These are phyloP conservation scores for Glyptemys insculpta DNA, from an alignment of 2,797 vertebrate genomes.

Conservation along the genomic window DNA sequence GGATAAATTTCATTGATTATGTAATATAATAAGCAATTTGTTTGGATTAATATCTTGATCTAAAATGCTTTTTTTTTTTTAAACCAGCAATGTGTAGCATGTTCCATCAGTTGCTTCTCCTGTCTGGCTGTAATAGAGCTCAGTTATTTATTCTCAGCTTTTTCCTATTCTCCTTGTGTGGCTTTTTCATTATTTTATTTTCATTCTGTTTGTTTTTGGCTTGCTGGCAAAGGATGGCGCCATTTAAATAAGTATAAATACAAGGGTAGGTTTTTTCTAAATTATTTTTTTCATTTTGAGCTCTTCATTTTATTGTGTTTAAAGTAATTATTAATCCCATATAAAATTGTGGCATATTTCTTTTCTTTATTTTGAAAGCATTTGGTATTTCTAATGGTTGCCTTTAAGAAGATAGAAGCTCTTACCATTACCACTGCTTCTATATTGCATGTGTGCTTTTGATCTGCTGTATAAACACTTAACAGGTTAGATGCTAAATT, in stretches of 20 bases:
- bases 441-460: constrained; percentile 47
- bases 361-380: constrained; percentile 41
- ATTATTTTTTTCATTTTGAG: constrained; percentile 68
- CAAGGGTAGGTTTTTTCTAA: constrained; percentile 68
- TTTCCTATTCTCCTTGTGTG: constrained; percentile 54
- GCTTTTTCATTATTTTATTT: constrained; percentile 73
- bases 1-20: constrained; percentile 30
- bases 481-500: neutral
- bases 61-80: constrained; percentile 32
- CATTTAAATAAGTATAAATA: constrained; percentile 81
- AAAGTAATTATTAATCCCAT: constrained; percentile 46
- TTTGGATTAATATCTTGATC: constrained; percentile 56
- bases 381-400: constrained; percentile 35
- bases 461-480: constrained; percentile 27
- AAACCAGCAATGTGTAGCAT: constrained; percentile 19
- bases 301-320: constrained; percentile 46
- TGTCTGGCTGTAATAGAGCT: constrained; percentile 62
- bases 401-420: constrained; percentile 6
- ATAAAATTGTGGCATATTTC: constrained; percentile 24
- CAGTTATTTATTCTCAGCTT: constrained; percentile 53
- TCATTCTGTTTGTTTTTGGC: constrained; percentile 74
- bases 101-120: constrained; percentile 57
- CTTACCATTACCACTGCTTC: constrained; percentile 11
- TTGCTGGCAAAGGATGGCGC: constrained; percentile 78
- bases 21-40: constrained; percentile 35